phyloP scores from a whole-genome alignment of 2,888 invertebrate genomes.

The Melieria picta region DNA sequence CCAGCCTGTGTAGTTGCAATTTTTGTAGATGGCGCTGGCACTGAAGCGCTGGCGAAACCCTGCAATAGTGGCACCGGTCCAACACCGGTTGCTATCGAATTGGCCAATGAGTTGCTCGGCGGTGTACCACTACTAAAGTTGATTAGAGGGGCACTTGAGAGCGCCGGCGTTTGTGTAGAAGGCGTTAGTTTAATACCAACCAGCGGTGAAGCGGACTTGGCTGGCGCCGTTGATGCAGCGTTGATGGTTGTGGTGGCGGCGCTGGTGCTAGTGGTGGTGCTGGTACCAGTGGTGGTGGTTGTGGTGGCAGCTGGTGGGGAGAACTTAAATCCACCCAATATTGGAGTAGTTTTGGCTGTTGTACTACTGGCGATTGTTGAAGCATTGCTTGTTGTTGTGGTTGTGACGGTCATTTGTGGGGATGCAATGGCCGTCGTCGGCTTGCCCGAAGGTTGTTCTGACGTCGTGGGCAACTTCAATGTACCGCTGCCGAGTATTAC shows the following conservation, averaged over 20 bases:
- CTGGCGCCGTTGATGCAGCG: constrained; percentile 10
- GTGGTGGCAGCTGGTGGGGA: constrained; percentile 10
- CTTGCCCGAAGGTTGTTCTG: too few species aligned
- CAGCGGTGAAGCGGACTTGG: constrained; percentile 37
- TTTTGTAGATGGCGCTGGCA: constrained; percentile 12
- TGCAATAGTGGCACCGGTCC: constrained; percentile 11
- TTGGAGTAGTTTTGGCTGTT: constrained; percentile 17
- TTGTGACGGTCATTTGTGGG: background rate
- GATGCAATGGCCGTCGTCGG: too few species aligned
- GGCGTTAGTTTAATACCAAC: constrained; percentile 43
- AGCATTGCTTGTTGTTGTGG: constrained; percentile 13
- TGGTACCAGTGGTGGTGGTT: background rate
- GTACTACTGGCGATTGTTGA: background rate
- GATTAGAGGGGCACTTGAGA: background rate
- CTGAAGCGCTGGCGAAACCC: constrained; percentile 3
- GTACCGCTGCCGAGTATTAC: too few species aligned
- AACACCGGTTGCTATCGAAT: constrained; percentile 18
- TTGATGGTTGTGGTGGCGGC: constrained; percentile 19
- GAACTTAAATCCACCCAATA: background rate
- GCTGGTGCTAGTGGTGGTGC: background rate
- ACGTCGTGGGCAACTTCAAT: too few species aligned
- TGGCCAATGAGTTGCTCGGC: constrained; percentile 11
- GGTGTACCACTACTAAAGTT: constrained; percentile 11
- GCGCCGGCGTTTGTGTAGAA: constrained; percentile 6
- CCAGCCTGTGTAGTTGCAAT: constrained; percentile 16